phyloP scores from a whole-genome alignment of 2,113 vertebrate genomes.

The Pangasianodon hypophthalmus region DNA sequence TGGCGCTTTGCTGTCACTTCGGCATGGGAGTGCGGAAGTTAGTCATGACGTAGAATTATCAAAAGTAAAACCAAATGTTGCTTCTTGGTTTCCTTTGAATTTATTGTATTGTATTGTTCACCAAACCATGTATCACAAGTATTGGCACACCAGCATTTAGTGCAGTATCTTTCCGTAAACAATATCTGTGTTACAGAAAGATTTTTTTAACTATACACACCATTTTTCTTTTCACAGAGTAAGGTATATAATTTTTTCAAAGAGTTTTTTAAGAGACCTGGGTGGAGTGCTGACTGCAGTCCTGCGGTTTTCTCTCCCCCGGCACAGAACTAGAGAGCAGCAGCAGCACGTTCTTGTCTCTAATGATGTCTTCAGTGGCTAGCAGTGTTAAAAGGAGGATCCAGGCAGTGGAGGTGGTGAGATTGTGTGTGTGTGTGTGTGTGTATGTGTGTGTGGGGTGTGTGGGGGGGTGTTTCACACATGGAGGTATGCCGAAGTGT shows the following conservation, averaged over 20 bases:
- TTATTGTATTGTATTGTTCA: not conserved
- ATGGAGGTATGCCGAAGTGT: slow-evolving; percentile 68
- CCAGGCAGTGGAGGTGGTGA: slow-evolving; percentile 20
- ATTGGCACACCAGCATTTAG: not conserved
- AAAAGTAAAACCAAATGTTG: slow-evolving; percentile 80
- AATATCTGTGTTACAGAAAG: not conserved
- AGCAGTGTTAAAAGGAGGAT: slow-evolving; percentile 30
- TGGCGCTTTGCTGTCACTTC: slow-evolving; percentile 64
- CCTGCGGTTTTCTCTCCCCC: not conserved
- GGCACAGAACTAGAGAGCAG: slow-evolving; percentile 11
- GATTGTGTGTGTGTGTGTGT: not conserved
- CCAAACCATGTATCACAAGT: not conserved
- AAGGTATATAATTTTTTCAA: not conserved
- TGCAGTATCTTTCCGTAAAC: not conserved
- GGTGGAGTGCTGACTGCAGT: slow-evolving; percentile 21
- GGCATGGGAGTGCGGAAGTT: slow-evolving; percentile 58
- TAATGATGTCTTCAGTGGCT: slow-evolving; percentile 48
- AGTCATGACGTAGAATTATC: slow-evolving; percentile 68
- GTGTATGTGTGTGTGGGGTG: not conserved
- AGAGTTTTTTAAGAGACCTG: not conserved
- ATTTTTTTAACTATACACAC: not conserved
- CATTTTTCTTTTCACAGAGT: not conserved
- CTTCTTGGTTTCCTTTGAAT: slow-evolving; percentile 41
- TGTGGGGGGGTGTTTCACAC: slow-evolving; percentile 55
- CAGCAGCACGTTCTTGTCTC: slow-evolving; percentile 49